Evolutionary conservation across 2,888 invertebrate species (phyloP).

Genomic region (Athalia rosae): DNA sequence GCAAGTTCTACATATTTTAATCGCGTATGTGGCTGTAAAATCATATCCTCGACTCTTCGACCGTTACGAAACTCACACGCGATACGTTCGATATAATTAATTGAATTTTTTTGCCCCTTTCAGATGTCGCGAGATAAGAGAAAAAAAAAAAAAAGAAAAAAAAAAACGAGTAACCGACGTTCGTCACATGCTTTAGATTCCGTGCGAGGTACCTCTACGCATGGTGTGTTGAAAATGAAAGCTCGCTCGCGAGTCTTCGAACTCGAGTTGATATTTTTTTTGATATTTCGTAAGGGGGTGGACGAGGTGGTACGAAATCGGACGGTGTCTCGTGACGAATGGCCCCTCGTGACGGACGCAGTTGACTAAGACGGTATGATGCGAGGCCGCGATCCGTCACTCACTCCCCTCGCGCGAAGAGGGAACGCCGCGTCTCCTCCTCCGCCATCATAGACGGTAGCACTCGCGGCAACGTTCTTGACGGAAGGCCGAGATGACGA

Average conservation of each 20-base stretch:
- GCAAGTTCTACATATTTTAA: too few relatives aligned
- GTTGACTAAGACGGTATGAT: slow-evolving; percentile 61
- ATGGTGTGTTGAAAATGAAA: too few relatives aligned
- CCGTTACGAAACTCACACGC: too few relatives aligned
- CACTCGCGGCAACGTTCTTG: slow-evolving; percentile 53
- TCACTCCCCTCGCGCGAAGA: slow-evolving; percentile 51
- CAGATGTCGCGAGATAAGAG: background rate
- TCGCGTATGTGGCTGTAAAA: too few relatives aligned
- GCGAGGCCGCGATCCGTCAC: slow-evolving; percentile 63
- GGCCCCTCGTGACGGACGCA: slow-evolving; percentile 55
- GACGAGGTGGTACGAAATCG: background rate
- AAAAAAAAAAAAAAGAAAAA: background rate
- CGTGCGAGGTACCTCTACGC: too few relatives aligned
- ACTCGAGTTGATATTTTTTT: too few relatives aligned
- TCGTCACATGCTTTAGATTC: too few relatives aligned
- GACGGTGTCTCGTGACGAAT: slow-evolving; percentile 44
- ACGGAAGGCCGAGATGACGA: slow-evolving; percentile 68
- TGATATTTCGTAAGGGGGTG: too few relatives aligned
- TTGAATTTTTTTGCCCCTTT: background rate
- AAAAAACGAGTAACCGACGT: background rate
- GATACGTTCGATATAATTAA: too few relatives aligned
- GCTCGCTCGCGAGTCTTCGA: too few relatives aligned
- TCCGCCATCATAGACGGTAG: background rate
- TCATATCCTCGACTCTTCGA: too few relatives aligned
- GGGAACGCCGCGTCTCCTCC: slow-evolving; percentile 40